These are phyloP conservation scores for Decapterus maruadsi DNA, from an alignment of 2,797 vertebrate genomes.

Conservation along the genomic window DNA sequence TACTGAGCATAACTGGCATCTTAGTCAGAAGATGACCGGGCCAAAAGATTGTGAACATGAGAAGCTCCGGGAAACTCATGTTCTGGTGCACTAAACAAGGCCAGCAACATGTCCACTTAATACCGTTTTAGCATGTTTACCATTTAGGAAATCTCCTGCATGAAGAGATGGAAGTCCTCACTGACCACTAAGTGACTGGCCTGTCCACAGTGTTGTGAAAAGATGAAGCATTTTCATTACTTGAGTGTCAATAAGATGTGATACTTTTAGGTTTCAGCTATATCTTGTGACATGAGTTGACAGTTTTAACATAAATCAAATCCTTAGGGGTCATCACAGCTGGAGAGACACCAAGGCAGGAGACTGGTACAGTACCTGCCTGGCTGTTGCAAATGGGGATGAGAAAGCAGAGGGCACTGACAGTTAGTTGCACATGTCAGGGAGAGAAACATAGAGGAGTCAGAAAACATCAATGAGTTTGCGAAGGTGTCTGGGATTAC, in stretches of 20 bases:
- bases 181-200: background rate
- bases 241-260: background rate
- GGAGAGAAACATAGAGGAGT: background rate
- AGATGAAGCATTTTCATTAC: background rate
- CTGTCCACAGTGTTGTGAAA: background rate
- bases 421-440: background rate
- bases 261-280: background rate
- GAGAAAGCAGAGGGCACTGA: background rate
- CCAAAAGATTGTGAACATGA: background rate
- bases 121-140: no score
- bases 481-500: no score
- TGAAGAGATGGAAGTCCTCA: background rate
- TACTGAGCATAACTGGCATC: background rate
- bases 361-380: no score
- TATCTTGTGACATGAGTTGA: no score
- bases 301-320: no score
- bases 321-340: no score
- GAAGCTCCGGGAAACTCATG: background rate
- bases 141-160: background rate
- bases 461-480: no score
- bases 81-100: background rate
- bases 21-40: background rate
- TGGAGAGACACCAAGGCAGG: background rate
- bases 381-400: no score
- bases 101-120: background rate